Evolutionary conservation across 2,888 invertebrate genomes (phyloP).

Genomic region (Melanargia galathea): DNA sequence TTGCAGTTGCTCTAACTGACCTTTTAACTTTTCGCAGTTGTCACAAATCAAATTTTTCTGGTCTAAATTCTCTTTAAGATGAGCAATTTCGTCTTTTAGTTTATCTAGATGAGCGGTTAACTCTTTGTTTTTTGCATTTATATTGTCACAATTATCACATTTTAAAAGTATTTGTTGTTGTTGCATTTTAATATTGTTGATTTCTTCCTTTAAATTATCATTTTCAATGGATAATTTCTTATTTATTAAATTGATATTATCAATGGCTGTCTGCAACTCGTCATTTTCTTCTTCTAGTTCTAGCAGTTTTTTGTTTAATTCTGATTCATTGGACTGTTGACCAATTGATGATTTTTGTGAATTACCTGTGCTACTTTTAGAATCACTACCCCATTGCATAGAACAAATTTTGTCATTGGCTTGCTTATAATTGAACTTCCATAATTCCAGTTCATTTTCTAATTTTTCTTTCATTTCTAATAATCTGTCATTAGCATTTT

Average conservation of each 20-base stretch:
- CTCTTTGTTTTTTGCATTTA: slow-evolving; percentile 55
- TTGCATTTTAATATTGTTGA: slow-evolving; percentile 51
- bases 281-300: slow-evolving; percentile 77
- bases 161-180: slow-evolving; percentile 41
- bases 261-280: slow-evolving; percentile 64
- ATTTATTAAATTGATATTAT: slow-evolving; percentile 62
- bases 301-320: slow-evolving; percentile 57
- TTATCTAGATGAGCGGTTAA: slow-evolving; percentile 5
- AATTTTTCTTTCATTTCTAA: slow-evolving; percentile 91
- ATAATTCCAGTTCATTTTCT: slow-evolving; percentile 88
- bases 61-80: slow-evolving; percentile 20
- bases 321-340: slow-evolving; percentile 45
- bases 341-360: slow-evolving; percentile 25
- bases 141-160: slow-evolving; percentile 49
- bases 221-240: slow-evolving; percentile 23
- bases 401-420: slow-evolving; percentile 84
- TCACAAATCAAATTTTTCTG: slow-evolving; percentile 8
- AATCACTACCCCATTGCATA: slow-evolving; percentile 49
- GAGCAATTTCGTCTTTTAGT: slow-evolving; percentile 10
- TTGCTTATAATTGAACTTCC: slow-evolving; percentile 87
- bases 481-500: slow-evolving; percentile 88
- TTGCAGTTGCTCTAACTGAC: slow-evolving; percentile 29
- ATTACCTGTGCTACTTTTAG: slow-evolving; percentile 17
- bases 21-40: slow-evolving; percentile 28
- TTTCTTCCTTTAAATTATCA: slow-evolving; percentile 30